phyloP scores from a whole-genome alignment of 2,888 invertebrate species.

The Melieria crassipennis region DNA sequence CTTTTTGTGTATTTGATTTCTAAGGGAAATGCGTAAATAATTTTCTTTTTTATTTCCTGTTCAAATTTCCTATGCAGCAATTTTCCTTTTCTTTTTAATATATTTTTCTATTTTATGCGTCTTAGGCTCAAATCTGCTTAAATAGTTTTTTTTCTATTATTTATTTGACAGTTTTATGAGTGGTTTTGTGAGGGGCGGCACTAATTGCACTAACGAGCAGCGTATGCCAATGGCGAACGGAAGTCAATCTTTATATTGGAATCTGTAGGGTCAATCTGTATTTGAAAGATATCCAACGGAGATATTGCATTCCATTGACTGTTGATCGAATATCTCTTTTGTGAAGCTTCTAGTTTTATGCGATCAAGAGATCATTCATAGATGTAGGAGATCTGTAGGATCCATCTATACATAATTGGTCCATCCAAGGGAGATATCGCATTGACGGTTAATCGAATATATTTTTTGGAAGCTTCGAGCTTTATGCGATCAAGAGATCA shows the following conservation, averaged over 20 bases:
- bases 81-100: neutral
- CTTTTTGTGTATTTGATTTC: neutral
- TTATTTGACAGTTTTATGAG: neutral
- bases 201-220: neutral
- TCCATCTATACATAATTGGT: too few relatives aligned
- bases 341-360: too few relatives aligned
- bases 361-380: too few relatives aligned
- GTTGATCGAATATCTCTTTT: too few relatives aligned
- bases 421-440: too few relatives aligned
- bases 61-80: neutral
- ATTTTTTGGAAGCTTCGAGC: too few relatives aligned
- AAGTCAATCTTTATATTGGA: neutral
- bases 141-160: neutral
- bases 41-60: neutral
- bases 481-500: too few relatives aligned
- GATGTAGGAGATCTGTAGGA: too few relatives aligned
- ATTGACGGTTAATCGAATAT: too few relatives aligned
- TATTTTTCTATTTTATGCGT: neutral
- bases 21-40: slow-evolving; percentile 2
- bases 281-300: too few relatives aligned
- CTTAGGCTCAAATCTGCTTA: neutral
- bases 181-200: neutral
- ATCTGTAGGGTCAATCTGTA: neutral
- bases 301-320: too few relatives aligned
- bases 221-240: neutral